Conservation (phyloP, 2,888 invertebrate genomes). For the Parochlus steinenii region DNA sequence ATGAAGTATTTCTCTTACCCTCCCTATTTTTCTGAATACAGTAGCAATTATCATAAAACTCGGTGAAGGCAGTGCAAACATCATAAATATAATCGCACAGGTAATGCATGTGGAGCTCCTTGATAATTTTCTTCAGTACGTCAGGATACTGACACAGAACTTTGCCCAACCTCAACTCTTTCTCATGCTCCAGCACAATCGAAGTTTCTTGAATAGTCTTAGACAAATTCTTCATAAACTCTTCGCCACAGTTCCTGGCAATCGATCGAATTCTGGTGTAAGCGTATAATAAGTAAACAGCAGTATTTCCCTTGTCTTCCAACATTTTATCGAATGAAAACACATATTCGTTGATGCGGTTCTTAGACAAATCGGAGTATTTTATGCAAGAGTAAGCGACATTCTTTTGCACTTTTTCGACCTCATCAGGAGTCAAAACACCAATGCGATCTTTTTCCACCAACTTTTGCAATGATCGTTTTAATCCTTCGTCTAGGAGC, state of each 20-base stretch:
- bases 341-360: constrained; percentile 83
- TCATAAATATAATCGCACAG: constrained; percentile 95
- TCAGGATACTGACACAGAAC: constrained; percentile 74
- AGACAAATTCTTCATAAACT: constrained; percentile 42
- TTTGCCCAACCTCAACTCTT: constrained; percentile 91
- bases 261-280: constrained; percentile 87
- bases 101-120: constrained; percentile 67
- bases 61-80: constrained; percentile 78
- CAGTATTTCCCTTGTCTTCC: constrained; percentile 97
- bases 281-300: constrained; percentile 91
- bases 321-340: constrained; percentile 99
- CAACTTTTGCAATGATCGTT: constrained; percentile 64
- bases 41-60: constrained; percentile 96
- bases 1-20: too few species aligned
- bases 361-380: constrained; percentile 91
- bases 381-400: constrained; percentile 98
- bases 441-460: constrained; percentile 75
- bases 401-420: constrained; percentile 70
- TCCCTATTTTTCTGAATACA: constrained; percentile 83
- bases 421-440: constrained; percentile 62
- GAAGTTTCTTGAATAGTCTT: constrained; percentile 41
- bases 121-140: constrained; percentile 61
- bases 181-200: constrained; percentile 66
- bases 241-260: constrained; percentile 41
- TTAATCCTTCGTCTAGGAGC: constrained; percentile 81